These are phyloP conservation scores for Mohoua ochrocephala DNA, from an alignment of 2,113 vertebrate genomes.

Conservation along the genomic window DNA sequence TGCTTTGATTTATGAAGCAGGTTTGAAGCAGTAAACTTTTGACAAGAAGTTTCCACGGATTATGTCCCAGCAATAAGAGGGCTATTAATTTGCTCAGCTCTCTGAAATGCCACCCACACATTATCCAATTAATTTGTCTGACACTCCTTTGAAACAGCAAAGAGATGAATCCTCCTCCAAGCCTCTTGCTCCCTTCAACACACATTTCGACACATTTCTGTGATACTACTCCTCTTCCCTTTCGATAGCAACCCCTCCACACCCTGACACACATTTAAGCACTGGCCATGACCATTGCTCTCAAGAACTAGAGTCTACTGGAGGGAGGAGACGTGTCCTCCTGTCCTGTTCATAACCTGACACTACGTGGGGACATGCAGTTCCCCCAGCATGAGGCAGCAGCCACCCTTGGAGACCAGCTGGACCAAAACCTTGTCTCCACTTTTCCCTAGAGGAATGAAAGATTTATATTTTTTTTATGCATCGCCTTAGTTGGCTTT, in stretches of 20 bases:
- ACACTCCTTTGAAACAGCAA: background rate
- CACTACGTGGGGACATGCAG: rapidly evolving
- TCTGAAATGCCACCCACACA: background rate
- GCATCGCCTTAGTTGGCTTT: background rate
- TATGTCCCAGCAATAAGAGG: background rate
- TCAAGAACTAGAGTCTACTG: background rate
- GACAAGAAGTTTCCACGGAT: background rate
- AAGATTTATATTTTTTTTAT: background rate
- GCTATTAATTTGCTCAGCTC: background rate
- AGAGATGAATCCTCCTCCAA: background rate
- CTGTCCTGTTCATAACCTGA: background rate
- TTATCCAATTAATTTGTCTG: background rate
- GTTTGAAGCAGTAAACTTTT: background rate
- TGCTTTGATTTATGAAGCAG: background rate
- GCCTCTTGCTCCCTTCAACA: background rate
- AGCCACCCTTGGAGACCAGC: rapidly evolving
- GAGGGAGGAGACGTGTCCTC: background rate
- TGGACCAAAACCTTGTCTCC: background rate
- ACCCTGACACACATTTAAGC: background rate
- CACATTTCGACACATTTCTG: background rate
- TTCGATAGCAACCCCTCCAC: background rate
- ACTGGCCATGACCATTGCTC: background rate
- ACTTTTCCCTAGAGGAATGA: background rate
- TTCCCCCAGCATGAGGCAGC: rapidly evolving
- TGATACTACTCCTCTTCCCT: background rate